Evolutionary conservation across 1,140 invertebrate genomes (phyloP).

Genomic region (Pristionchus pacificus): DNA sequence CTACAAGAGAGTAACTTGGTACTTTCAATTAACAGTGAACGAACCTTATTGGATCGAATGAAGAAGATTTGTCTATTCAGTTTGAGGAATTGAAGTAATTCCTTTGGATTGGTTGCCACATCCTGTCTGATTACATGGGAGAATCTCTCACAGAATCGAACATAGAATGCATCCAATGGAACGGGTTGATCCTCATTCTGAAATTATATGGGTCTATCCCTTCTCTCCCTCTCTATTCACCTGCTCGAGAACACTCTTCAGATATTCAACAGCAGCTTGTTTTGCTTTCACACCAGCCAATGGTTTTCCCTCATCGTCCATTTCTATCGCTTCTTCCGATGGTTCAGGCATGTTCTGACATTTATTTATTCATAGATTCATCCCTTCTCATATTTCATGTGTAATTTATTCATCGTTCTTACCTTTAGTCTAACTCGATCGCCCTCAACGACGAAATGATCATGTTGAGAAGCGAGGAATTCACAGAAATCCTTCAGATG

Average conservation of each 20-base stretch:
- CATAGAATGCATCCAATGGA: constrained; percentile 54
- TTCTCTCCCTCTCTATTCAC: constrained; percentile 19
- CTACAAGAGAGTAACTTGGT: constrained; percentile 9
- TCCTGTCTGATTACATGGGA: constrained; percentile 54
- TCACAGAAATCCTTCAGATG: constrained; percentile 89
- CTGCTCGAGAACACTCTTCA: constrained; percentile 53
- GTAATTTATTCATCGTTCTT: neutral
- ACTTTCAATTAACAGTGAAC: constrained; percentile 5
- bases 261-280: constrained; percentile 55
- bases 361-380: neutral
- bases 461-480: constrained; percentile 77
- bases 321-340: constrained; percentile 43
- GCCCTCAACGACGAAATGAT: constrained; percentile 79
- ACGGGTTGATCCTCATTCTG: constrained; percentile 56
- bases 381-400: neutral
- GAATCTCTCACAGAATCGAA: constrained; percentile 55
- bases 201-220: constrained; percentile 9
- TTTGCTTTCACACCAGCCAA: constrained; percentile 54
- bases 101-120: constrained; percentile 57
- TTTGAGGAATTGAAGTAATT: constrained; percentile 55
- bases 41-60: constrained; percentile 54
- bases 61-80: constrained; percentile 54
- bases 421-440: constrained; percentile 71
- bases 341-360: constrained; percentile 62
- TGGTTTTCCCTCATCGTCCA: constrained; percentile 56